These are phyloP conservation scores for Philhelius pedissequus DNA, from an alignment of 2,888 invertebrate species.

Conservation along the genomic window DNA sequence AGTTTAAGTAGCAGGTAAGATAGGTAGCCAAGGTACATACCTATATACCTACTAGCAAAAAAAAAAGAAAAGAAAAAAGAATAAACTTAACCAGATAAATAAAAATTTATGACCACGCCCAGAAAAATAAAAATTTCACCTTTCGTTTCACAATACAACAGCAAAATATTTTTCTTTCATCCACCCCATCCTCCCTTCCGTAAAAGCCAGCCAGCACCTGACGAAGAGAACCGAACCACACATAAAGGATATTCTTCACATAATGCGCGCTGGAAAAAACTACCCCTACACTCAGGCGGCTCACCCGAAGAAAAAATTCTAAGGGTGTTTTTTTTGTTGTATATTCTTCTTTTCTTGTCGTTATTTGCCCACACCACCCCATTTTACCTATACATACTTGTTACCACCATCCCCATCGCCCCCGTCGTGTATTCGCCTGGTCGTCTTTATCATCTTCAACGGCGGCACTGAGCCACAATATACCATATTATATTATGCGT, in stretches of 20 bases:
- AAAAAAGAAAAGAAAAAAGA: background rate
- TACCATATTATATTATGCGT: slow-evolving; percentile 42
- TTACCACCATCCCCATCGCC: background rate
- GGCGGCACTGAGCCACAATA: background rate
- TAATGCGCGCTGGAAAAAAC: slow-evolving; percentile 42
- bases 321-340: slow-evolving; percentile 55
- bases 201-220: background rate
- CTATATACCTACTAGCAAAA: background rate
- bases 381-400: slow-evolving; percentile 29
- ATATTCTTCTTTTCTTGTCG: background rate
- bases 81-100: slow-evolving; percentile 51
- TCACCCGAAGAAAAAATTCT: slow-evolving; percentile 29
- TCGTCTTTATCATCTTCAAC: background rate
- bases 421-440: too few species aligned
- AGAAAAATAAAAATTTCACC: slow-evolving; percentile 68
- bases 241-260: slow-evolving; percentile 64
- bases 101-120: slow-evolving; percentile 69
- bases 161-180: slow-evolving; percentile 67
- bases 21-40: background rate
- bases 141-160: slow-evolving; percentile 65
- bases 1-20: background rate
- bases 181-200: background rate
- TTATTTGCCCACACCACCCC: slow-evolving; percentile 25
- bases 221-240: slow-evolving; percentile 13
- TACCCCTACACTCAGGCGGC: slow-evolving; percentile 8